phyloP scores from a whole-genome alignment of 2,888 invertebrate species.

The Drosophila fulvimacula region DNA sequence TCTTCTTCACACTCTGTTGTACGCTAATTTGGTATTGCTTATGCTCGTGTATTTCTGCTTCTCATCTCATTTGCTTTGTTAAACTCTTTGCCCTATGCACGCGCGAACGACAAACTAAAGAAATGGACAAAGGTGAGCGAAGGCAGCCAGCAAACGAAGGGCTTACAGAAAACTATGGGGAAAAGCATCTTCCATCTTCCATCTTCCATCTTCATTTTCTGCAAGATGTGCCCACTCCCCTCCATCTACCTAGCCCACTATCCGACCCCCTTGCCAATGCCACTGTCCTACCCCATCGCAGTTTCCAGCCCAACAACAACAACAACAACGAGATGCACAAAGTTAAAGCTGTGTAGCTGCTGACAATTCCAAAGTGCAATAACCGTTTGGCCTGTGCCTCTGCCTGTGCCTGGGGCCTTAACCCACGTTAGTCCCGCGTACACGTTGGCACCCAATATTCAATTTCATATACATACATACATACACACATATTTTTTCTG shows the following conservation, averaged over 20 bases:
- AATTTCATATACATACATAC: background rate
- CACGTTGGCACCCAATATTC: background rate
- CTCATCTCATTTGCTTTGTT: conserved; percentile 47
- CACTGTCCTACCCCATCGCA: conserved; percentile 5
- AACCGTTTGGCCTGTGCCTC: conserved; percentile 59
- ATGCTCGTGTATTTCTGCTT: conserved; percentile 38
- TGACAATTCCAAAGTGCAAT: conserved; percentile 72
- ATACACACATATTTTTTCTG: no score
- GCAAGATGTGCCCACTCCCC: conserved; percentile 1
- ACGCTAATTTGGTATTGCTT: conserved; percentile 63
- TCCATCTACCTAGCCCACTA: background rate
- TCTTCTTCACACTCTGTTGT: conserved; percentile 33
- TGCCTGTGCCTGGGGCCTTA: conserved; percentile 24
- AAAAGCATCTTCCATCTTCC: conserved; percentile 45
- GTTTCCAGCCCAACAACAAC: conserved; percentile 20
- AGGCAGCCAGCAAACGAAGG: conserved; percentile 17
- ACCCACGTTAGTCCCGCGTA: conserved; percentile 33
- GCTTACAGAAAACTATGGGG: conserved; percentile 45
- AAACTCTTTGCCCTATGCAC: conserved; percentile 32
- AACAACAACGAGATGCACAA: conserved; percentile 22
- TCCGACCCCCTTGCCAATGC: background rate
- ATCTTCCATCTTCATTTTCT: conserved; percentile 38
- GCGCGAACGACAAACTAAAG: conserved; percentile 20
- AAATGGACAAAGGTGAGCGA: background rate
- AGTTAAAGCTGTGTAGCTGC: conserved; percentile 46